phyloP scores from a whole-genome alignment of 2,888 invertebrate genomes.

The Andrena flavipes region DNA sequence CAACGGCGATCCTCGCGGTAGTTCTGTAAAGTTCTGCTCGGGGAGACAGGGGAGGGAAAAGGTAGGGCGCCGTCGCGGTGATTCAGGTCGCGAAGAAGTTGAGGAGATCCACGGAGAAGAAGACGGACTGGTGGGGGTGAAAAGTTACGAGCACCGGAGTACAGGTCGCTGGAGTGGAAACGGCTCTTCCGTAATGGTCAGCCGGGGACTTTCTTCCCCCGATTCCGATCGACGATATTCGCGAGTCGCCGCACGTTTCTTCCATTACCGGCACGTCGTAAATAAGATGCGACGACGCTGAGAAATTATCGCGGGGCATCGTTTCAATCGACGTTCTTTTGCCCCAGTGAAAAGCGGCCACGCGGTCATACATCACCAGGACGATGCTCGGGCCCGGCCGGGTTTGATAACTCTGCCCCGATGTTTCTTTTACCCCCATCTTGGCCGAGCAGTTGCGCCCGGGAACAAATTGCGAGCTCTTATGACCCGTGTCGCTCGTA shows the following conservation, averaged over 20 bases:
- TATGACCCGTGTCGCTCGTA: conserved; percentile 39
- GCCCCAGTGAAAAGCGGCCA: conserved; percentile 60
- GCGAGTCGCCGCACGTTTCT: conserved; percentile 78
- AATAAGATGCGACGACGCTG: conserved; percentile 76
- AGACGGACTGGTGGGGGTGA: conserved; percentile 22
- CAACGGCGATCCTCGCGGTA: neutral
- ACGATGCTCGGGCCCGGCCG: conserved; percentile 27
- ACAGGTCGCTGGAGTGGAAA: conserved; percentile 53
- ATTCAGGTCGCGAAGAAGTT: conserved; percentile 29
- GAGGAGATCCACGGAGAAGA: neutral
- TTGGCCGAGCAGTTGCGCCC: neutral
- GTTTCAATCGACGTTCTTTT: conserved; percentile 63
- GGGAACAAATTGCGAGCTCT: conserved; percentile 50
- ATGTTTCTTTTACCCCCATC: conserved; percentile 18
- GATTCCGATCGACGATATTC: conserved; percentile 76
- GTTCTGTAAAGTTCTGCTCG: conserved; percentile 9
- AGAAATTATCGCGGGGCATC: conserved; percentile 74
- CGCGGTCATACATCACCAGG: conserved; percentile 50
- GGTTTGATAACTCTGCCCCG: conserved; percentile 39
- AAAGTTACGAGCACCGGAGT: conserved; percentile 49
- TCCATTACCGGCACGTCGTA: conserved; percentile 78
- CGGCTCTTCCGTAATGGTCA: conserved; percentile 58
- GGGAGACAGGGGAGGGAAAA: neutral
- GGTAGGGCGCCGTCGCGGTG: neutral
- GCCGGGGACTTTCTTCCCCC: conserved; percentile 54